phyloP scores from a whole-genome alignment of 2,797 vertebrate genomes.

The Pangasius sanitwongsei region DNA sequence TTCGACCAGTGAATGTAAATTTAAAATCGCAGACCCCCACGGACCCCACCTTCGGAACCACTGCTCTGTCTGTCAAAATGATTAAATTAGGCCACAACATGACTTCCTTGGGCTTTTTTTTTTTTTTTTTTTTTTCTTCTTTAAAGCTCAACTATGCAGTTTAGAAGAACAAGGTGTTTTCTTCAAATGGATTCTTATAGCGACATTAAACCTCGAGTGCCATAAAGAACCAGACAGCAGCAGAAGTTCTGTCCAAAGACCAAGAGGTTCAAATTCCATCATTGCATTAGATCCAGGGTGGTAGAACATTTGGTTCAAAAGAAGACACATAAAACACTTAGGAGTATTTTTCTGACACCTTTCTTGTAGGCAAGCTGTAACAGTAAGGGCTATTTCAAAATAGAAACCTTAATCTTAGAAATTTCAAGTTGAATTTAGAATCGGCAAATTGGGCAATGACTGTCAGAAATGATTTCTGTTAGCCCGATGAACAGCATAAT shows the following conservation, averaged over 20 bases:
- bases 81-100: background rate
- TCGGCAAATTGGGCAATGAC: background rate
- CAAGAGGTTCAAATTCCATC: background rate
- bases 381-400: too few species aligned
- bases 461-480: background rate
- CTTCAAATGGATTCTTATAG: background rate
- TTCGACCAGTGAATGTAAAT: background rate
- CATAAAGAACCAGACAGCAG: background rate
- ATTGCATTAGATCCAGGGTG: background rate
- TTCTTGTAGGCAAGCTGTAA: too few species aligned
- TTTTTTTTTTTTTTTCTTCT: background rate
- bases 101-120: background rate
- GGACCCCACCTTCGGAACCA: too few species aligned
- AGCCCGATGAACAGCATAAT: background rate
- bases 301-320: background rate
- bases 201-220: background rate
- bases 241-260: background rate
- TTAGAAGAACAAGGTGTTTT: background rate
- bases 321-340: background rate
- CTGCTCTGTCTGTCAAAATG: background rate
- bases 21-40: too few species aligned
- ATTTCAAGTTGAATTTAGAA: background rate
- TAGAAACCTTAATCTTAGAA: background rate
- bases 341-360: too few species aligned
- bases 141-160: background rate